These are phyloP conservation scores for Nemurella pictetii DNA, from an alignment of 2,888 invertebrate species.

Conservation along the genomic window DNA sequence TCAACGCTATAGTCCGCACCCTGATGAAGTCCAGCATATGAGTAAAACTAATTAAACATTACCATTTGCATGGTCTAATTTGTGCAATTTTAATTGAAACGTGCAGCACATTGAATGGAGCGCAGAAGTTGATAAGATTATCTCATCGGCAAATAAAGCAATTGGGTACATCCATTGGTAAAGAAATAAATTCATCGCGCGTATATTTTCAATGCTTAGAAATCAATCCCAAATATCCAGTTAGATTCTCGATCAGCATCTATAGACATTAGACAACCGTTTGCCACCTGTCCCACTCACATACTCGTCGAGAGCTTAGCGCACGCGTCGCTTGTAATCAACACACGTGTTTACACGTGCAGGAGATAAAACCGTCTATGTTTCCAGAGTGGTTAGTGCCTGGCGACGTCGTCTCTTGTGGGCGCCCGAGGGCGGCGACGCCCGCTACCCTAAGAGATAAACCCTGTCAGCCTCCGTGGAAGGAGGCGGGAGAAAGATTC, in stretches of 20 bases:
- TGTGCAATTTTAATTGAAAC: background rate
- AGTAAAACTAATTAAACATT: background rate
- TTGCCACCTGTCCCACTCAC: too few relatives aligned
- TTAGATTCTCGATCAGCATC: too few relatives aligned
- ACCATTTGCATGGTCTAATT: background rate
- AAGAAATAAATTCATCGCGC: background rate
- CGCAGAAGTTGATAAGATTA: background rate
- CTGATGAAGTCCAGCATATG: background rate
- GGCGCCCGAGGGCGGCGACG: constrained; percentile 19
- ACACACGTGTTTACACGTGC: background rate
- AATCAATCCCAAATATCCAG: too few relatives aligned
- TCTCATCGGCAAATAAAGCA: background rate
- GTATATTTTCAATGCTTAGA: too few relatives aligned
- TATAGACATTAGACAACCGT: too few relatives aligned
- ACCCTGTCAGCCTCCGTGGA: background rate
- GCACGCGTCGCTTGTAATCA: background rate
- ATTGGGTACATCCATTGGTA: background rate
- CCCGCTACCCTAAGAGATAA: constrained; percentile 15
- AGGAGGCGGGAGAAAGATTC: constrained; percentile 21
- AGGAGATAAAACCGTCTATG: background rate
- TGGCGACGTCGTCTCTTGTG: background rate
- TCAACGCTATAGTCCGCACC: background rate
- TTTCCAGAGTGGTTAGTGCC: background rate
- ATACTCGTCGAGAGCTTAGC: too few relatives aligned
- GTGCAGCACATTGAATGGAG: background rate